A percentile compares a stretch with the other conserved stretches of the same genome.
phyloP scores from a whole-genome alignment of 2,888 invertebrate species.

The Hedychridium roseum region DNA sequence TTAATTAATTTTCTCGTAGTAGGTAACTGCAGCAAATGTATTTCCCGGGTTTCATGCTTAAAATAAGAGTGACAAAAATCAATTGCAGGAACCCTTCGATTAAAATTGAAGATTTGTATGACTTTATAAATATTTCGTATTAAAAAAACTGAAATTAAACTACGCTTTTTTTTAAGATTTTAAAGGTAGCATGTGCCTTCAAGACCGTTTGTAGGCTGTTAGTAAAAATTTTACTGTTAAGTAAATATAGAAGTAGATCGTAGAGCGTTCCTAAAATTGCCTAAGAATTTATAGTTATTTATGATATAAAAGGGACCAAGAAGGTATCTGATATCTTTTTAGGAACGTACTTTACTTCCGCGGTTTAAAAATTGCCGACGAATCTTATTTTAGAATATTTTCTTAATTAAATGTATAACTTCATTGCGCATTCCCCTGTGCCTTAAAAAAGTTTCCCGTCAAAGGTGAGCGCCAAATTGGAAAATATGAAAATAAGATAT shows the following conservation, averaged over 20 bases:
- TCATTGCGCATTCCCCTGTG: not conserved
- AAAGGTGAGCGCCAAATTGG: no score
- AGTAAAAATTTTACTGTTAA: not conserved
- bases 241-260: not conserved
- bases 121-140: not conserved
- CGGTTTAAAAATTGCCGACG: not conserved
- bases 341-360: no score
- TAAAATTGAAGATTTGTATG: not conserved
- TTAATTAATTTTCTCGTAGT: not conserved
- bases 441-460: not conserved
- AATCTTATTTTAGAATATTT: not conserved
- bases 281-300: no score
- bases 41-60: not conserved
- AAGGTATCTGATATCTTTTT: no score
- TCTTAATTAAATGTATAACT: not conserved
- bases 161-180: no score
- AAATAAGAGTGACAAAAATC: not conserved
- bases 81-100: not conserved
- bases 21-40: not conserved
- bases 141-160: not conserved
- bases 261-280: no score
- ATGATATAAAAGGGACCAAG: no score
- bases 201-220: not conserved
- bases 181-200: not conserved
- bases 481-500: no score